Percentiles rank a stretch among this genome's conserved stretches.
These are phyloP conservation scores for Rhyacophila evoluta DNA, from an alignment of 2,888 invertebrate species.

Conservation along the genomic window DNA sequence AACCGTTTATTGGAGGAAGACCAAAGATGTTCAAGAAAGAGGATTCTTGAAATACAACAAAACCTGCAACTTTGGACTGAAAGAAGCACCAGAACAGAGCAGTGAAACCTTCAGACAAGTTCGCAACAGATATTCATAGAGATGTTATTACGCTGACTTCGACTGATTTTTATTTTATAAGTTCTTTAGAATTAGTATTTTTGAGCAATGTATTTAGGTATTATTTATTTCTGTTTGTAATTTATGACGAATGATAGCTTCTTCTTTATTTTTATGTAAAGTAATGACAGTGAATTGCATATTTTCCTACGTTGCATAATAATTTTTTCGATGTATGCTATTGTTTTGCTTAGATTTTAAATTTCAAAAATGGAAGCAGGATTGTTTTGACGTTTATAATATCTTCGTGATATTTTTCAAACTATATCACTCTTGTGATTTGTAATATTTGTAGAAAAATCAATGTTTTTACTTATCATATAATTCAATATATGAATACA, in stretches of 20 bases:
- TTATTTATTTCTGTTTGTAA: neutral
- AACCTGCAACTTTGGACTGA: slow-evolving; percentile 71
- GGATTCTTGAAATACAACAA: slow-evolving; percentile 71
- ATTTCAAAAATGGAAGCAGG: neutral
- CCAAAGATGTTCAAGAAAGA: slow-evolving; percentile 63
- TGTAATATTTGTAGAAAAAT: too few relatives aligned
- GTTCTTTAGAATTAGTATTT: neutral
- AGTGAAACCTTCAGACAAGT: slow-evolving; percentile 67
- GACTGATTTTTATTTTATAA: neutral
- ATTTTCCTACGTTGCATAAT: neutral
- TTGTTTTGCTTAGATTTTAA: neutral
- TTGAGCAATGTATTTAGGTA: neutral
- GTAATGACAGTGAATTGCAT: neutral
- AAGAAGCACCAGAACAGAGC: slow-evolving; percentile 63
- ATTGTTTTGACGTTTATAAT: neutral
- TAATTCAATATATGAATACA: too few relatives aligned
- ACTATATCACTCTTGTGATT: neutral
- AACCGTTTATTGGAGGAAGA: slow-evolving; percentile 81
- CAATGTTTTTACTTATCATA: too few relatives aligned
- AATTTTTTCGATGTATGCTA: neutral
- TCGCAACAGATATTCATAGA: slow-evolving; percentile 62
- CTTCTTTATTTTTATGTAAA: neutral
- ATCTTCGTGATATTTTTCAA: neutral
- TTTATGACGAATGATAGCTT: neutral
- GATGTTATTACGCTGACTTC: neutral